A percentile compares a stretch with the other conserved stretches of the same genome.
Conservation (phyloP, 2,888 invertebrate species). For the Stictocephala bisonia region DNA sequence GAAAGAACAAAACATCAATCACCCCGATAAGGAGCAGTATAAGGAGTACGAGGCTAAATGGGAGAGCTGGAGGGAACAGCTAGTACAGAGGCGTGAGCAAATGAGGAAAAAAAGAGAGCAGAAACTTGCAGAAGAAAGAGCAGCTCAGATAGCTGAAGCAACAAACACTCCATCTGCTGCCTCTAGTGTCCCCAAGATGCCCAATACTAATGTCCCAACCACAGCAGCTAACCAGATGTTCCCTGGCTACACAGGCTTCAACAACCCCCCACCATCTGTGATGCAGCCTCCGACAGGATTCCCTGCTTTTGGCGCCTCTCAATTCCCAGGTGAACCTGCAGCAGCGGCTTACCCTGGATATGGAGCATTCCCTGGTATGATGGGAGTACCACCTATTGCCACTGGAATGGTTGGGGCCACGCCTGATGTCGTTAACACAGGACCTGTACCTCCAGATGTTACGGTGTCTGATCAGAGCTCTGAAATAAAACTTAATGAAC, state of each 20-base stretch:
- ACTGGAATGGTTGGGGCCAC: slow-evolving; percentile 15
- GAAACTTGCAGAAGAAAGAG: slow-evolving; percentile 62
- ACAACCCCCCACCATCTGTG: slow-evolving; percentile 21
- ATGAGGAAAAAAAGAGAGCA: slow-evolving; percentile 76
- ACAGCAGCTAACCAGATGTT: slow-evolving; percentile 52
- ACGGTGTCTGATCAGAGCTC: slow-evolving; percentile 6
- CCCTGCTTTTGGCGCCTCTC: neutral
- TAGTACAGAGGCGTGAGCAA: slow-evolving; percentile 82
- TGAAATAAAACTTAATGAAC: neutral
- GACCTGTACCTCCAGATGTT: neutral
- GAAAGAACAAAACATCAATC: slow-evolving; percentile 91
- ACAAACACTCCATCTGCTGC: slow-evolving; percentile 26
- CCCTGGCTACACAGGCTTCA: slow-evolving; percentile 6
- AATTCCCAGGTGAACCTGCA: slow-evolving; percentile 21
- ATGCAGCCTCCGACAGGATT: slow-evolving; percentile 29
- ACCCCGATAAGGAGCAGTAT: slow-evolving; percentile 86
- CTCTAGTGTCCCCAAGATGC: slow-evolving; percentile 56
- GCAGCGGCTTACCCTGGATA: slow-evolving; percentile 2
- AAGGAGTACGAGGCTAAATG: slow-evolving; percentile 89
- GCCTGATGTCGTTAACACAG: slow-evolving; percentile 21
- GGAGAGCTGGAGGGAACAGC: slow-evolving; percentile 83
- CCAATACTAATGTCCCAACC: slow-evolving; percentile 60
- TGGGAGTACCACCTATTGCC: neutral
- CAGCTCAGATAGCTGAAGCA: slow-evolving; percentile 31
- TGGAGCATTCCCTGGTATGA: slow-evolving; percentile 24